phyloP scores from a whole-genome alignment of 2,113 vertebrate genomes.

The Sylvietta virens region DNA sequence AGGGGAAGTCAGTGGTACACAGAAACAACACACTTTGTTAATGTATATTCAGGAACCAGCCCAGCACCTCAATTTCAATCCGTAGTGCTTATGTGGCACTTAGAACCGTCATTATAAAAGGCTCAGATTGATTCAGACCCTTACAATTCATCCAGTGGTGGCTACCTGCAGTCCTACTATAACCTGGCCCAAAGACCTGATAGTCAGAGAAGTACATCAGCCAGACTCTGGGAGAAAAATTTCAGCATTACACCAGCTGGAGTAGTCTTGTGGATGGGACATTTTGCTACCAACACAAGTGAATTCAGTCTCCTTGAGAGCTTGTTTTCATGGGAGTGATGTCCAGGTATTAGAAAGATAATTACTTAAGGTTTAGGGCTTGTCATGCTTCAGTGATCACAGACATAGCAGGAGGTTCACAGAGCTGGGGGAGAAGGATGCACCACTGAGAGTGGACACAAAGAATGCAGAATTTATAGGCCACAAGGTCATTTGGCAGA shows the following conservation, averaged over 20 bases:
- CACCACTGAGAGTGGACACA: not conserved
- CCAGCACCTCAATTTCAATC: not conserved
- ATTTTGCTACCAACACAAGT: not conserved
- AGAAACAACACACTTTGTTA: not conserved
- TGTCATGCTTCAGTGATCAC: not conserved
- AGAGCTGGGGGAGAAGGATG: not conserved
- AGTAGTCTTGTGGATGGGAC: not conserved
- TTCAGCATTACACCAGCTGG: not conserved
- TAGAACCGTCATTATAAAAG: not conserved
- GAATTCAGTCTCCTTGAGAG: not conserved
- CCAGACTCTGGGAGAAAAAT: not conserved
- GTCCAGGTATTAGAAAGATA: not conserved
- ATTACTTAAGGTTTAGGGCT: not conserved
- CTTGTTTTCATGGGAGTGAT: not conserved
- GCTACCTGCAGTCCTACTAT: not conserved
- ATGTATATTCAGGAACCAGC: not conserved
- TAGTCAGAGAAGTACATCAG: not conserved
- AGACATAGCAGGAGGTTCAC: not conserved
- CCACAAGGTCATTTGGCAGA: not conserved
- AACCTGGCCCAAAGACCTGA: not conserved
- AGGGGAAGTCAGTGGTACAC: not conserved
- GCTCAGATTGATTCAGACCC: not conserved
- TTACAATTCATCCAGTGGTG: not conserved
- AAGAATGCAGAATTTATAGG: not conserved
- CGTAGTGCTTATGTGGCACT: not conserved